Base-by-base conservation (phyloP, 2,888 invertebrate genomes). In the Xylophagus ater region DNA sequence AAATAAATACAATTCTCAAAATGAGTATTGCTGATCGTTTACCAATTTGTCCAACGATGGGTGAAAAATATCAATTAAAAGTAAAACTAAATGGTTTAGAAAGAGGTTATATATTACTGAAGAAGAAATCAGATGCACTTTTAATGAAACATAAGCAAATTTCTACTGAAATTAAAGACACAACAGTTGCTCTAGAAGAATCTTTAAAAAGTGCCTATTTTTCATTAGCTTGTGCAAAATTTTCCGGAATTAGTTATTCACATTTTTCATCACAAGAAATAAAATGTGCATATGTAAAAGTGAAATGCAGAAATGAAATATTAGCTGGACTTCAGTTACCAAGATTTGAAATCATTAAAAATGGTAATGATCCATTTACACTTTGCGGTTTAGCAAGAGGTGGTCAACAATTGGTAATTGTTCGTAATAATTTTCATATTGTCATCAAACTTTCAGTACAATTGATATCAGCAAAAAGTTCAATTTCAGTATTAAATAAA, bases 301-400 rank as follows among this genome's bases (percentile, higher is more conserved):
- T 37, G 4, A 29, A 30, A 30, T 10, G 17, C 4, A 18, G 30
- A 12, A 15, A 30, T 15, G 37, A 37, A 21, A 30, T 29, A n/a
- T 12, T 37, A 10, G 30, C 30, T 5, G 37, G 37, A 21, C 29
- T 37, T 2, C n/a, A 23, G 15, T 19, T 37, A 4, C 15, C 23
- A 20, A 14, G 10, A 10, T 13, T 37, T 3, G 30, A 30, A 3
- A n/a, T 37, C 4, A 7, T 20, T n/a, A 29, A 13, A 4, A 10
- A 14, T 14, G 13, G 23, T 4, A 20, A 29, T 12, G 23, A 30
- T n/a, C 20, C 9, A 4, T n/a, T n/a, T n/a, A 13, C 35, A 4
- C 28, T 36, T 3, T 19, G 26, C 3, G 43, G 43, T 4, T 19
- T 43, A 14, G 33, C 33, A 20, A 29, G 37, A 24, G 43, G 43